phyloP scores from a whole-genome alignment of 2,888 invertebrate genomes.

The Acanthopleura granulata region DNA sequence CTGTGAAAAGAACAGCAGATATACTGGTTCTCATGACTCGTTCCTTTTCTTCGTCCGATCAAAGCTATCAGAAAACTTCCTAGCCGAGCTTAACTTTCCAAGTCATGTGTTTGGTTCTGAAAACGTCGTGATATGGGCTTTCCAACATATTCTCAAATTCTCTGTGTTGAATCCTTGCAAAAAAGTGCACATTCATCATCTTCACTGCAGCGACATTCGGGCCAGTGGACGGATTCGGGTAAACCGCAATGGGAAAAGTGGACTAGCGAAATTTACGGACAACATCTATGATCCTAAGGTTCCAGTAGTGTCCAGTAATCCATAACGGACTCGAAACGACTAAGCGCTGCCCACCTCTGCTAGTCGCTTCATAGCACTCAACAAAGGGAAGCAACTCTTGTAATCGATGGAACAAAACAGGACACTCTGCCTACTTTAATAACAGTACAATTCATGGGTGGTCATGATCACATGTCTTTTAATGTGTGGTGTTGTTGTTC shows the following conservation, averaged over 20 bases:
- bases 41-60: background rate
- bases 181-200: background rate
- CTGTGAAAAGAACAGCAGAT: background rate
- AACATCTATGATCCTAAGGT: background rate
- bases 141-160: background rate
- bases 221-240: background rate
- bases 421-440: too few species aligned
- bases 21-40: slow-evolving; percentile 4
- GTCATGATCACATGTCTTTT: too few species aligned
- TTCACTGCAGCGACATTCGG: background rate
- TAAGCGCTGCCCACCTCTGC: too few species aligned
- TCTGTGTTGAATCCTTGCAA: slow-evolving; percentile 5
- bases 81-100: background rate
- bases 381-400: too few species aligned
- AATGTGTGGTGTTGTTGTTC: too few species aligned
- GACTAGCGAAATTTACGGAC: background rate
- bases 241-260: background rate
- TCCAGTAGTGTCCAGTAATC: too few species aligned
- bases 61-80: background rate
- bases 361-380: too few species aligned
- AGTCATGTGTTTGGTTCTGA: background rate
- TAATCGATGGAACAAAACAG: too few species aligned
- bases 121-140: background rate
- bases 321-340: too few species aligned
- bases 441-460: too few species aligned